A percentile compares a stretch with the other conserved stretches of the same genome.
phyloP scores from a whole-genome alignment of 2,113 vertebrate genomes.

The Myocastor coypus region DNA sequence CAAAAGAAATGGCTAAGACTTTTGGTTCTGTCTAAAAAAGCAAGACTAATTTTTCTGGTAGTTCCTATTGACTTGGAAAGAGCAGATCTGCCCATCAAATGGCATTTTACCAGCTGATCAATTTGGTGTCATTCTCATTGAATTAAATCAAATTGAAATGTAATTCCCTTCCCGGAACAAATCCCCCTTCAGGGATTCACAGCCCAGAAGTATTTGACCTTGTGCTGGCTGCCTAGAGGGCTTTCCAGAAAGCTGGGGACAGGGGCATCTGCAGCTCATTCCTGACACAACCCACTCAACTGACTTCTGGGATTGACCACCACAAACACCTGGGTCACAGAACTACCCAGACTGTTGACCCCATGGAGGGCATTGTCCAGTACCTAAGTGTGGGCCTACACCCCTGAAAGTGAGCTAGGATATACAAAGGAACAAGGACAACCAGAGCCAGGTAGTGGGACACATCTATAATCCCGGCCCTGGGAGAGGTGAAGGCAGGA shows the following conservation, averaged over 20 bases:
- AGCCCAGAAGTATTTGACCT: slow-evolving; percentile 74
- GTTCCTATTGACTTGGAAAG: slow-evolving; percentile 80
- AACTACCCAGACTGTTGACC: not conserved
- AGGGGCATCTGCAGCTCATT: not conserved
- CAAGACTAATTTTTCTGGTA: slow-evolving; percentile 79
- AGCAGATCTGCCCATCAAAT: slow-evolving; percentile 82
- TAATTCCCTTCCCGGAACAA: slow-evolving; percentile 80
- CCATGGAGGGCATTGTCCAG: not conserved
- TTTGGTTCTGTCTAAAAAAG: slow-evolving; percentile 72
- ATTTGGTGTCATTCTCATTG: slow-evolving; percentile 84
- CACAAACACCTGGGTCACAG: no score
- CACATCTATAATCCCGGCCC: not conserved
- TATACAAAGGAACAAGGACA: not conserved
- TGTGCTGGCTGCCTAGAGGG: slow-evolving; percentile 67
- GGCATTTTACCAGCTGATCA: slow-evolving; percentile 83
- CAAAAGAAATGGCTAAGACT: slow-evolving; percentile 72
- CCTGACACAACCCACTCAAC: not conserved
- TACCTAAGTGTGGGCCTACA: not conserved
- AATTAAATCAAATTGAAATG: slow-evolving; percentile 84
- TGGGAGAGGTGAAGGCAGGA: not conserved
- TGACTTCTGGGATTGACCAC: not conserved
- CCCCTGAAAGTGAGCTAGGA: not conserved
- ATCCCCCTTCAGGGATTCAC: slow-evolving; percentile 69
- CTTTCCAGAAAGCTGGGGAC: slow-evolving; percentile 58
- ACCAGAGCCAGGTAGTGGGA: not conserved